A percentile compares a stretch with the other conserved stretches of the same genome.
Evolutionary conservation across 2,113 vertebrate genomes (phyloP).

Genomic region (Todiramphus saurophagus): DNA sequence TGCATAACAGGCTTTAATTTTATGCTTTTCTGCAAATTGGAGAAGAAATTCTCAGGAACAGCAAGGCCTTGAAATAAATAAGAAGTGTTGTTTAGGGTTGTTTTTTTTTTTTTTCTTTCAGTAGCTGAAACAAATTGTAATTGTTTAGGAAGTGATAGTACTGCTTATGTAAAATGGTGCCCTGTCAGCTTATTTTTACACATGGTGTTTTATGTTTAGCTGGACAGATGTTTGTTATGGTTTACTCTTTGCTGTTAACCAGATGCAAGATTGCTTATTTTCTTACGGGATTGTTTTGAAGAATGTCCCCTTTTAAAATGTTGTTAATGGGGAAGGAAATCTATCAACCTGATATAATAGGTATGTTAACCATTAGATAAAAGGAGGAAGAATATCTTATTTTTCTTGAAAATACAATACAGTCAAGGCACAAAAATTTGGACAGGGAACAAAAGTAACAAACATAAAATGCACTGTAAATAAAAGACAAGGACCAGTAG

Average conservation of each 20-base stretch:
- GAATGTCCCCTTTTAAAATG: conserved; percentile 1
- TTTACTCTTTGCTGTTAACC: conserved; percentile 13
- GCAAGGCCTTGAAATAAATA: not conserved
- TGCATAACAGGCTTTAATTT: not conserved
- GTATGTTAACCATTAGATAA: conserved; percentile 49
- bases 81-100: not conserved
- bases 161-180: conserved; percentile 37
- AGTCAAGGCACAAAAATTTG: conserved; percentile 32
- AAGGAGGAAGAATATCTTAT: conserved; percentile 35
- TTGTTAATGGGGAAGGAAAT: conserved; percentile 56
- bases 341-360: conserved; percentile 43
- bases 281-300: conserved; percentile 26
- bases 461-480: conserved; percentile 14
- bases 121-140: conserved; percentile 11
- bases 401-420: conserved; percentile 49
- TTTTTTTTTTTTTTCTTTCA: not conserved
- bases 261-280: conserved; percentile 41
- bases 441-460: conserved; percentile 45
- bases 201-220: conserved; percentile 21
- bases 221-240: conserved; percentile 49
- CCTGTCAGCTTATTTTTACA: conserved; percentile 43
- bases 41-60: not conserved
- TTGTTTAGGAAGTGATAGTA: conserved; percentile 32
- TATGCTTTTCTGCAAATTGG: not conserved
- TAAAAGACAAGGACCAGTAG: conserved; percentile 14